Evolutionary conservation across 2,797 vertebrate genomes (phyloP), one percentile per base, ranked within the genome.

Genomic region (Cryptoblepharus egeriae): DNA sequence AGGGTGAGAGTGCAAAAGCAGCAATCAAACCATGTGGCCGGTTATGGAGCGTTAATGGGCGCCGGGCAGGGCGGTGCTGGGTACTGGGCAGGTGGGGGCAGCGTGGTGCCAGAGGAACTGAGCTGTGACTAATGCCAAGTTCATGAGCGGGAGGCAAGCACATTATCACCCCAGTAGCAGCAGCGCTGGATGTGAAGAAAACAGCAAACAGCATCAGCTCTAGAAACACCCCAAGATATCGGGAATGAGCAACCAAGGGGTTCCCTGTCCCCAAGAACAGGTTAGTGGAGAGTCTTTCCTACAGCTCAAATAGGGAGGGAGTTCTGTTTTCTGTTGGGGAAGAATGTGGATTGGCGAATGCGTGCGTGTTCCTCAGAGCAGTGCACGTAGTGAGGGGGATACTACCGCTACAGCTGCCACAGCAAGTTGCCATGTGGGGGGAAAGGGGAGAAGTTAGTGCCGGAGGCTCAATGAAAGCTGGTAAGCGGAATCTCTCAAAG

Each of bases 61-160:
- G 70, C 85, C 3, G 39, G 85, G 84, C 2, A 61, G 90, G 85
- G 78, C 77, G 30, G 81, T 39, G 73, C 74, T 80, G 73, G 78
- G 45, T 58, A 70, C 77, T 88, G 81, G 85, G 75, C 86, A 88
- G 88, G 83, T 81, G 75, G 81, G 82, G 93, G 87, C 88, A 89
- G 92, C 77, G 77, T 86, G 81, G 88, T 85, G 91, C 88, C 78
- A 77, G 88, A 92, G 89, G 92, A 93, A 92, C 91, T 83, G 91
- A 92, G 89, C 90, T 91, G 91, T 92, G 89, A 93, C 90, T 92
- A 93, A 94, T 92, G 79, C 92, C 92, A 89, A 87, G 86, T 88
- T 73, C 49, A 72, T 55, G 64, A 83, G 58, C 49, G 32, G 73
- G 76, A 79, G 52, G 26, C 82, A 61, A 75, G 77, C 82, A 39